Base-by-base conservation (phyloP, 2,113 vertebrate genomes). In the Muntiacus reevesi region DNA sequence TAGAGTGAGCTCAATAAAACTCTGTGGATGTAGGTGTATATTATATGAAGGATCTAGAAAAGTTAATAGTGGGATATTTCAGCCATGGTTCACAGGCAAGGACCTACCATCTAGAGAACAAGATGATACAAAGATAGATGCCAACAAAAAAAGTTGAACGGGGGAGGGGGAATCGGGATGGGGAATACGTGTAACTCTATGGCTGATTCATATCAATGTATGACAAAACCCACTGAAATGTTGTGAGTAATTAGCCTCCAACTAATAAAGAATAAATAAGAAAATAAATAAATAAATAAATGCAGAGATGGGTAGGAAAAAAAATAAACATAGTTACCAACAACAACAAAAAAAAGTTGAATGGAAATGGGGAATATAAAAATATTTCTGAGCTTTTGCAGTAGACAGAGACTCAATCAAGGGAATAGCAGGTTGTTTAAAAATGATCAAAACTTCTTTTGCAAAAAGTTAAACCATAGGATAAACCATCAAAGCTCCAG, bases 71-170 rank as follows among this genome's bases (percentile, higher is more conserved):
- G 28, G 55, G 76, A 96, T 89, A 89, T 91, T 90, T 91, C 95
- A 96, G 47, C 8, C 52, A n/a, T 11, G 5, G 30, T 87, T 96
- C 55, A 62, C 45, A 97, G 30, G 13, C 86, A 95, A 86, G 62
- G 52, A 52, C 4, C 33, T 21, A 67, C 2, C 86, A 86, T 86
- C 57, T 95, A 62, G 81, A 98, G 23, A 98, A 89, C 0, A 96
- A 62, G 90, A 95, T 71, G 1, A 96, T 57, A 2, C 16, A 50
- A 96, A n/a, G 10, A 59, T 94, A 96, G 50, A 86, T 81, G 88
- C 4, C 94, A 95, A 96, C 25, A 36, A 90, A 97, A 95, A 95
- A 94, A 62, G 16, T 62, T 95, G 81, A 98, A 98, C 91, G 3
- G 59, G 40, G 40, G 40, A 40, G 40, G 40, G 40, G 40, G 40